These are phyloP conservation scores for Chaetodon trifascialis DNA, from an alignment of 2,113 vertebrate species.

Conservation along the genomic window DNA sequence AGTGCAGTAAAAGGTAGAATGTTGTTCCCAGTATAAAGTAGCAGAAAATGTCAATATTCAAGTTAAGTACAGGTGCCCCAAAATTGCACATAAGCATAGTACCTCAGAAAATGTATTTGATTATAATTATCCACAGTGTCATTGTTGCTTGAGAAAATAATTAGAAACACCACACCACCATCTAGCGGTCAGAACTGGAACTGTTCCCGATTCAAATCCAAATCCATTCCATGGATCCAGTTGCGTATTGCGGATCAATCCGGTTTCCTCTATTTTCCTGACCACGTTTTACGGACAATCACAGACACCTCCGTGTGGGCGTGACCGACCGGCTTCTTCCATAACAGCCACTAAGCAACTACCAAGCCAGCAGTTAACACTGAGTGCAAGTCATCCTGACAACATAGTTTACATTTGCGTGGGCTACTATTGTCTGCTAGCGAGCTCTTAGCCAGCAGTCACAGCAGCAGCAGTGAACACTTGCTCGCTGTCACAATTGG, in stretches of 20 bases:
- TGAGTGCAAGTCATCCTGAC: conserved; percentile 80
- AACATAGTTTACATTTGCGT: not conserved
- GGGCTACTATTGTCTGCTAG: not conserved
- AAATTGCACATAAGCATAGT: not conserved
- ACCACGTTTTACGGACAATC: conserved; percentile 36
- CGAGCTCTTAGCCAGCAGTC: not conserved
- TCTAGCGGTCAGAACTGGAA: conserved; percentile 7
- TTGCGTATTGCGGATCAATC: not conserved
- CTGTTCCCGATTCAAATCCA: accelerated
- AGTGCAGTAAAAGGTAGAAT: no score
- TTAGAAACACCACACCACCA: conserved; percentile 5
- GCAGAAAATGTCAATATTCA: not conserved
- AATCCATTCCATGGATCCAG: conserved; percentile 5
- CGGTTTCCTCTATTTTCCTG: not conserved
- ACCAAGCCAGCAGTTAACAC: not conserved
- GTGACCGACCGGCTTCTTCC: conserved; percentile 50
- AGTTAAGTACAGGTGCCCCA: not conserved
- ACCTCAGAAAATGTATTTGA: not conserved
- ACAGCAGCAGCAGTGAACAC: not conserved
- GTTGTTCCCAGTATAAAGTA: not conserved
- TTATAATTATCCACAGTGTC: not conserved
- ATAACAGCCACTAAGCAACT: conserved; percentile 27
- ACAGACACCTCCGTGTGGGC: conserved; percentile 49
- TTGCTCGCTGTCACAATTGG: not conserved
- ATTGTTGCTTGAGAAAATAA: not conserved